Evolutionary conservation across 2,113 vertebrate genomes (phyloP).

Genomic region (Balaenoptera acutorostrata): DNA sequence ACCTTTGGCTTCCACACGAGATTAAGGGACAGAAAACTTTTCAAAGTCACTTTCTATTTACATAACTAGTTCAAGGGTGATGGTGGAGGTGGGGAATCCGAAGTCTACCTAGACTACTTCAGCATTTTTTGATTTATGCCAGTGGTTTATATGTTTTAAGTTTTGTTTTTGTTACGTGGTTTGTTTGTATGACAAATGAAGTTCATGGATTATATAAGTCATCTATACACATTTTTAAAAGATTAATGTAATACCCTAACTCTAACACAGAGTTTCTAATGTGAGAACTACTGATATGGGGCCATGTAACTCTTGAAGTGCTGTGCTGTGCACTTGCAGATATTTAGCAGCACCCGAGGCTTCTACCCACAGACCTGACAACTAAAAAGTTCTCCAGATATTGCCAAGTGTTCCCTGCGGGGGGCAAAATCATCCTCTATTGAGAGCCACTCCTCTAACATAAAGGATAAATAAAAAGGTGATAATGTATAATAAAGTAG

Average conservation of each 20-base stretch:
- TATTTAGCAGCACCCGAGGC: not conserved
- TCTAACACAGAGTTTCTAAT: not conserved
- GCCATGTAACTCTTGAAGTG: not conserved
- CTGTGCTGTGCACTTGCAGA: not conserved
- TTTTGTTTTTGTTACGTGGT: no score
- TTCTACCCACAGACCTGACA: not conserved
- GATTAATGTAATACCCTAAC: not conserved
- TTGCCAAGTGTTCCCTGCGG: not conserved
- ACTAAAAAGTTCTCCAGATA: not conserved
- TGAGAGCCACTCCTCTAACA: not conserved
- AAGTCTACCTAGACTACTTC: not conserved
- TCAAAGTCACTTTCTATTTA: not conserved
- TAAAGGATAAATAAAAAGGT: not conserved
- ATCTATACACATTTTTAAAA: not conserved
- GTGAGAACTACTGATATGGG: not conserved
- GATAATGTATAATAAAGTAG: not conserved
- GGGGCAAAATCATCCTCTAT: not conserved
- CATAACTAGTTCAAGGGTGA: not conserved
- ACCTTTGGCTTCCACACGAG: not conserved
- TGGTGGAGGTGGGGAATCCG: not conserved
- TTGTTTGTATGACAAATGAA: not conserved
- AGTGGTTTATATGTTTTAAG: not conserved
- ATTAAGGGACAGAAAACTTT: not conserved
- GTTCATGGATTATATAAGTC: not conserved
- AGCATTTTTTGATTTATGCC: not conserved